Evolutionary conservation across 2,797 vertebrate species (phyloP), one percentile per base, ranked within the genome.

Genomic region (Scarus forsteni): DNA sequence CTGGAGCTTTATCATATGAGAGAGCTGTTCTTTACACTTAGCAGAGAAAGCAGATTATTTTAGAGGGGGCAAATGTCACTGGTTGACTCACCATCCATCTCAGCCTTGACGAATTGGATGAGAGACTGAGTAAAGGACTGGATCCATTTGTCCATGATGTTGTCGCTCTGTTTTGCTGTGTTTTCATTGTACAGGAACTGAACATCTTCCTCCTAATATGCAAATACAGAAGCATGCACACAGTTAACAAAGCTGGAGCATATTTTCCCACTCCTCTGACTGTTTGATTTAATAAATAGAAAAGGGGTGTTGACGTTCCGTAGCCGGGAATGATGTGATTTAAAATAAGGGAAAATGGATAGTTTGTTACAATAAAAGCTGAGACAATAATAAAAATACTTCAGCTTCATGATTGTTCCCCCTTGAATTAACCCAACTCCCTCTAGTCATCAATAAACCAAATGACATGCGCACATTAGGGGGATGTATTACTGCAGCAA

Each of bases 131-230:
- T 97, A 89, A 97, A 99, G 52, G 98, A 99, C 86, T 97, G 94
- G 81, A 99, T 93, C 98, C 98, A 99, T 73, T 96, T 96, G 90
- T 99, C 98, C 93, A 98, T 99, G 91, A 99, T 95, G 92, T 99
- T 99, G 87, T 89, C 86, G 57, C 96, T 99, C 79, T 91, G 90
- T 88, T 92, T 96, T 46, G 89, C 85, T 0, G 90, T 95, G 88
- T 86, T 96, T 91, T 98, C 96, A 18, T 96, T 97, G 93, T 97
- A 99, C 48, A 97, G 84, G 84, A 99, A 98, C 81, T 91, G 88
- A 48, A 94, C 76, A 57, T 88, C 91, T 15, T 96, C 96, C 60
- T 99, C 97, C 98, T 99, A 40, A 69, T 43, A 36, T 19, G 34
- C 10, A 55, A 35, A 84, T 3, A 84, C 34, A 77, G 3, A 73